Evolutionary conservation across 2,888 invertebrate species (phyloP).

Genomic region (Agrilus mali): DNA sequence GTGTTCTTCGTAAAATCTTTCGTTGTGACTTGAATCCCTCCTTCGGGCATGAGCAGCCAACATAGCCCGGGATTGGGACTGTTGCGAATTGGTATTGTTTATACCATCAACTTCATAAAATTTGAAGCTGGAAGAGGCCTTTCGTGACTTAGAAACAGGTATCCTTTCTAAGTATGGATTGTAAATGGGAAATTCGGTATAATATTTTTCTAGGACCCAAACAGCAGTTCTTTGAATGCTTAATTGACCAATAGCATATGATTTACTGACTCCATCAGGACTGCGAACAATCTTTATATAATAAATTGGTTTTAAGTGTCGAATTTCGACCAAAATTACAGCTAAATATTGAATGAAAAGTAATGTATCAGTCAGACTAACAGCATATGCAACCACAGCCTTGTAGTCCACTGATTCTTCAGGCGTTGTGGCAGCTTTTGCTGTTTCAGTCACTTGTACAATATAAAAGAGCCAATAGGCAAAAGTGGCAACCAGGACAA

Average conservation of each 20-base stretch:
- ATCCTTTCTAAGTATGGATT: constrained; percentile 91
- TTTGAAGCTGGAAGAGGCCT: constrained; percentile 77
- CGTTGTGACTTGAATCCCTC: constrained; percentile 89
- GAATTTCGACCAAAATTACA: constrained; percentile 83
- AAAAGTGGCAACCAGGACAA: constrained; percentile 84
- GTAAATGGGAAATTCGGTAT: constrained; percentile 91
- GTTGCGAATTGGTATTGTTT: constrained; percentile 47
- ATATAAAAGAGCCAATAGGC: constrained; percentile 98
- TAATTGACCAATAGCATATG: constrained; percentile 79
- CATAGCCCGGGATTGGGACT: constrained; percentile 59
- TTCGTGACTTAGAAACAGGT: constrained; percentile 72
- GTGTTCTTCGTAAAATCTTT: constrained; percentile 95
- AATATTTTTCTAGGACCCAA: constrained; percentile 89
- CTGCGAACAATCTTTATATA: constrained; percentile 85
- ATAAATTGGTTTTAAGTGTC: constrained; percentile 83
- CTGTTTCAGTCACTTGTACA: constrained; percentile 76
- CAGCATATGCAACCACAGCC: constrained; percentile 82
- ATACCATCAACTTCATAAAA: constrained; percentile 91
- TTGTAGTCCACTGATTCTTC: constrained; percentile 76
- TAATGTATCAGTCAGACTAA: constrained; percentile 84
- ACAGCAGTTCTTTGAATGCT: constrained; percentile 94
- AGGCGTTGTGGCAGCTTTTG: constrained; percentile 64
- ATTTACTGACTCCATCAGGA: constrained; percentile 86
- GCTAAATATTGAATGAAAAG: constrained; percentile 91
- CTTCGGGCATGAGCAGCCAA: constrained; percentile 68